Evolutionary conservation across 2,113 vertebrate species (phyloP).

Genomic region (Elanus axillaris): DNA sequence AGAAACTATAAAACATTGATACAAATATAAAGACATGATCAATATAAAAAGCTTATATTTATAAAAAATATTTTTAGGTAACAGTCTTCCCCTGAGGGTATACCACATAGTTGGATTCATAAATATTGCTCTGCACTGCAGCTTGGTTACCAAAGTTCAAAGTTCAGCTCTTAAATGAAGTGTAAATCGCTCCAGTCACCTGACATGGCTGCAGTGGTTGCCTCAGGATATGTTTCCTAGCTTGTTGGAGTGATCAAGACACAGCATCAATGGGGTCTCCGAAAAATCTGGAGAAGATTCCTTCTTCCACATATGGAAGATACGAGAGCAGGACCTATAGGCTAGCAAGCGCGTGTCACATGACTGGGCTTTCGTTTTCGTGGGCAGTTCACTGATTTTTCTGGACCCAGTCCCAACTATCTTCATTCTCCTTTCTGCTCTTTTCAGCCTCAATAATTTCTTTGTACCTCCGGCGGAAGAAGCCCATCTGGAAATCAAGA

Average conservation of each 20-base stretch:
- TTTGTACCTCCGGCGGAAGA: constrained; percentile 95
- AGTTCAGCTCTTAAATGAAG: constrained; percentile 72
- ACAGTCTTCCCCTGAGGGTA: constrained; percentile 93
- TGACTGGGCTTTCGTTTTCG: constrained; percentile 55
- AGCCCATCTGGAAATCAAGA: constrained; percentile 87
- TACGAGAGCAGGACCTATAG: constrained; percentile 79
- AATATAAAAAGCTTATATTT: constrained; percentile 89
- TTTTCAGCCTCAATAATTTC: constrained; percentile 97
- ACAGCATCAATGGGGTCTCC: constrained; percentile 86
- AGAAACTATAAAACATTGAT: constrained; percentile 80
- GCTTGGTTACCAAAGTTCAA: constrained; percentile 70
- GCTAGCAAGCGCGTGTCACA: constrained; percentile 51
- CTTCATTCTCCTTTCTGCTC: constrained; percentile 93
- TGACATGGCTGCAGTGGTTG: constrained; percentile 70
- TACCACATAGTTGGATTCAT: constrained; percentile 80
- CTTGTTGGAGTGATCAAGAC: constrained; percentile 69
- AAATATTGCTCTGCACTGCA: constrained; percentile 79
- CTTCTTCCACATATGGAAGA: constrained; percentile 99
- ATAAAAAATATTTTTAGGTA: constrained; percentile 93
- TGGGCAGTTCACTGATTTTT: constrained; percentile 87
- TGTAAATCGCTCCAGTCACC: constrained; percentile 73
- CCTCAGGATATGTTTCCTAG: constrained; percentile 73
- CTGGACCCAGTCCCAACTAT: constrained; percentile 97
- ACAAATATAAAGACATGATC: constrained; percentile 84
- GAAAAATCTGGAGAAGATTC: constrained; percentile 98